Evolutionary conservation across 2,797 vertebrate species (phyloP), one percentile per base, ranked within the genome.

Genomic region (Lycodopsis pacificus): DNA sequence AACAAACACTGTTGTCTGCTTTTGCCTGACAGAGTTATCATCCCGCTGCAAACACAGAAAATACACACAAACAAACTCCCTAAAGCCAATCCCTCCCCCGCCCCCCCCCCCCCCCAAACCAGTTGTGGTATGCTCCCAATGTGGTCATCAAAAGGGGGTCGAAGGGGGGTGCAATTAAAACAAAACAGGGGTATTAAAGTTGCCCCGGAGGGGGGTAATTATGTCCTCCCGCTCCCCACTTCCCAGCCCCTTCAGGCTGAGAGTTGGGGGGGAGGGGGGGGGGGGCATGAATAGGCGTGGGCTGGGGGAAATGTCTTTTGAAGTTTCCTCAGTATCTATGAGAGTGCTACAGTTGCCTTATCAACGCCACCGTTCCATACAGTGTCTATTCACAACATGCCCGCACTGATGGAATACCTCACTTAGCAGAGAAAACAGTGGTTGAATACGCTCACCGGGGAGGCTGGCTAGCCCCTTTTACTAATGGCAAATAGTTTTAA

Each of bases 111-210:
- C 6, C 4, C 54, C 34, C 61, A 38, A 72, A 61, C 93, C 83
- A 91, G 89, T 88, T 83, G 88, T 57, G 81, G 92, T 94, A 93
- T 93, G 93, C 89, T 87, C 84, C 77, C 91, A 91, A 92, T 93
- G 95, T 93, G 93, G 92, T 94, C 83, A 84, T 93, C 91, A 92
- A 93, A 91, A 86, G 27, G 80, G 65, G 76, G 87, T 85, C 58
- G 54, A 67, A 88, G 86, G 89, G 91, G 87, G 85, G 90, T 71
- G 87, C 93, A 95, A 95, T 95, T 95, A 95, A 95, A 94, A 94
- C 94, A 95, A 95, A 95, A 95, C 95, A 94, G 83, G 88, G 86
- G 93, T 88, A 95, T 95, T 95, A 95, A 94, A 95, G 90, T 91
- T 73, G 79, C 91, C 91, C 93, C 62, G 77, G 93, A 93, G 92